Percentiles rank a stretch among this genome's conserved stretches.
Evolutionary conservation across 2,797 vertebrate genomes (phyloP).

Genomic region (Chiroxiphia lanceolata): DNA sequence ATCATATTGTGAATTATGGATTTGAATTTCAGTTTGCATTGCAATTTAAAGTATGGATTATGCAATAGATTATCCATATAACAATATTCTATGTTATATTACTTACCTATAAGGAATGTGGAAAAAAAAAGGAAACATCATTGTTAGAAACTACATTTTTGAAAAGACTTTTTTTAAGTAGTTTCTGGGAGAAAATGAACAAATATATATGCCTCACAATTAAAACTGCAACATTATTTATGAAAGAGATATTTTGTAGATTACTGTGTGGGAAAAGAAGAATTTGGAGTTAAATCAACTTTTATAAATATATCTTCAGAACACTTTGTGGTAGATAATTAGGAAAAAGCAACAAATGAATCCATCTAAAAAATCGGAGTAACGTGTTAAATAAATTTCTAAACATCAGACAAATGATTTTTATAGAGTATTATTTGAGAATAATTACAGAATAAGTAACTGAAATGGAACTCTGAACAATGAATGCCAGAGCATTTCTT

Average conservation of each 20-base stretch:
- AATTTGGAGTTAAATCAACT: not conserved
- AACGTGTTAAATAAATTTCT: conserved; percentile 4
- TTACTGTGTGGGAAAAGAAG: not conserved
- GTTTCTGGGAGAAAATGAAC: not conserved
- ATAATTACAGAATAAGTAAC: not conserved
- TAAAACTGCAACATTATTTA: not conserved
- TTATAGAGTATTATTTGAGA: not conserved
- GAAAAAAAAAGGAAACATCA: not conserved
- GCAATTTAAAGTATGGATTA: not conserved
- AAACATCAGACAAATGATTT: not conserved
- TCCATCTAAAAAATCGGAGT: not conserved
- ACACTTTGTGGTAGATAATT: not conserved
- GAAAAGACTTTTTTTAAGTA: not conserved
- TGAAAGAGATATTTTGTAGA: not conserved
- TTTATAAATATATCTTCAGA: not conserved
- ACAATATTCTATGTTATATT: not conserved
- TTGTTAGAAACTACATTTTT: not conserved
- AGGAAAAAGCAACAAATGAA: not conserved
- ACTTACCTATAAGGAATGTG: not conserved
- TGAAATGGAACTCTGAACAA: not conserved
- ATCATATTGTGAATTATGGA: not conserved
- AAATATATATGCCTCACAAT: not conserved
- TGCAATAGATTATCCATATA: not conserved
- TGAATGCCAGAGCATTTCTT: not conserved
- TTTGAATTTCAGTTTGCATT: not conserved